These are phyloP conservation scores for Rhynchophorus ferrugineus DNA, from an alignment of 1,140 invertebrate genomes.

Conservation along the genomic window DNA sequence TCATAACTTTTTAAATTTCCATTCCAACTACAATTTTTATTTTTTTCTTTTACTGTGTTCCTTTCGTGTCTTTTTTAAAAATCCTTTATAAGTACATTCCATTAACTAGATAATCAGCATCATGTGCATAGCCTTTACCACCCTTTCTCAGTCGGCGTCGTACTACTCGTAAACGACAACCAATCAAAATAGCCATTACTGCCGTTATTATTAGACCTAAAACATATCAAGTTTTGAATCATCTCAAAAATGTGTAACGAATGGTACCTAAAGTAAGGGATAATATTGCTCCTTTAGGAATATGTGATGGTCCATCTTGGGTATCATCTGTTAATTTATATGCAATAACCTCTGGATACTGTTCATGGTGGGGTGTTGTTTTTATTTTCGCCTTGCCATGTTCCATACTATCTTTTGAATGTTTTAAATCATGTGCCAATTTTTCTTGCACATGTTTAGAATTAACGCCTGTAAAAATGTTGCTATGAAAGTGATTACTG, in stretches of 20 bases:
- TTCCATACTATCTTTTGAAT: slow-evolving; percentile 34
- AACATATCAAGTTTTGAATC: slow-evolving; percentile 23
- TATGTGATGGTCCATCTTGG: slow-evolving; percentile 56
- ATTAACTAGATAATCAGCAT: slow-evolving; percentile 94
- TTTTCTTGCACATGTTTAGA: slow-evolving; percentile 34
- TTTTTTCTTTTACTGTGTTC: not conserved
- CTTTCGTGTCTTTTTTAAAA: no score
- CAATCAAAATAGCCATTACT: slow-evolving; percentile 63
- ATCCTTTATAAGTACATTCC: slow-evolving; percentile 90
- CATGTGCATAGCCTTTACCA: slow-evolving; percentile 80
- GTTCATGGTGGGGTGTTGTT: slow-evolving; percentile 17
- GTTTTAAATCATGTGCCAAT: slow-evolving; percentile 37
- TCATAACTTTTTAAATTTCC: not conserved
- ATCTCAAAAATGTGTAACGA: no score
- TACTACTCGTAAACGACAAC: slow-evolving; percentile 71
- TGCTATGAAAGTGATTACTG: slow-evolving; percentile 1
- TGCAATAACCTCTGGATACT: slow-evolving; percentile 27
- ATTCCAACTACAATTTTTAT: not conserved
- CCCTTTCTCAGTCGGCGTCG: slow-evolving; percentile 63
- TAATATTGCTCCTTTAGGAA: slow-evolving; percentile 73
- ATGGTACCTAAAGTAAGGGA: slow-evolving; percentile 74
- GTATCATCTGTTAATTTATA: slow-evolving; percentile 30
- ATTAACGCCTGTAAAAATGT: slow-evolving; percentile 24
- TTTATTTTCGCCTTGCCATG: slow-evolving; percentile 23
- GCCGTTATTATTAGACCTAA: slow-evolving; percentile 59